Evolutionary conservation across 2,113 vertebrate species (phyloP), one percentile per base, ranked within the genome.

Genomic region (Prolemur simus): DNA sequence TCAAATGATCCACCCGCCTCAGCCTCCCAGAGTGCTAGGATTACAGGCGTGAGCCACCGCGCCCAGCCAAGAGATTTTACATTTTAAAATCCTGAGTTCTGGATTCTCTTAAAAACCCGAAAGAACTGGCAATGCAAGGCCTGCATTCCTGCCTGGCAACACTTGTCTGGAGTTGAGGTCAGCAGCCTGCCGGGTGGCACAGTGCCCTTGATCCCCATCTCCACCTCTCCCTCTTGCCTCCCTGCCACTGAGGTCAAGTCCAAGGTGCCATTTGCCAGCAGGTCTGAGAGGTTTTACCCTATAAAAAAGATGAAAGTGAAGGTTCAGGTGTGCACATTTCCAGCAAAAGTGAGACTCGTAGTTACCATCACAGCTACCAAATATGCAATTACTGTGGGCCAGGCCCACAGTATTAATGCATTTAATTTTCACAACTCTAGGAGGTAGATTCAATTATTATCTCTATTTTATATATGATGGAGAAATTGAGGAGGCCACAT

Each of bases 71-170:
- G 73, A 39, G n/a, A 74, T 56, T 56, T 84, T 68, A 83, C 89
- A 82, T 77, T 89, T 91, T 37, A 92, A 88, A 97, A 88, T 81
- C 37, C n/a, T 6, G 54, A 95, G 54, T 82, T 84, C 88, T 88
- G 54, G 34, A 88, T 71, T 94, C 25, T 87, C 74, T 71, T 42
- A 39, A 92, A 85, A 91, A 92, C 66, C 5, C 0, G 34, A 76
- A 80, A 29, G 47, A 81, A 85, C 63, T 63, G n/a, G 84, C 18
- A 34, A 20, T 5, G 21, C 25, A 52, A 29, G 45, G 10, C 82
- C n/a, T 88, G 29, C 9, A 3, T 39, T 56, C 47, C 82, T 82
- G 85, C 66, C 91, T 91, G 77, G 58, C 27, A 15, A 45, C 23
- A 32, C 20, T 12, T n/a, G 37, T 25, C 27, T 5, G 56, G 76